Percentiles rank a stretch among this genome's conserved stretches.
Conservation (phyloP, 1,140 invertebrate genomes). For the Hycleus cichorii region DNA sequence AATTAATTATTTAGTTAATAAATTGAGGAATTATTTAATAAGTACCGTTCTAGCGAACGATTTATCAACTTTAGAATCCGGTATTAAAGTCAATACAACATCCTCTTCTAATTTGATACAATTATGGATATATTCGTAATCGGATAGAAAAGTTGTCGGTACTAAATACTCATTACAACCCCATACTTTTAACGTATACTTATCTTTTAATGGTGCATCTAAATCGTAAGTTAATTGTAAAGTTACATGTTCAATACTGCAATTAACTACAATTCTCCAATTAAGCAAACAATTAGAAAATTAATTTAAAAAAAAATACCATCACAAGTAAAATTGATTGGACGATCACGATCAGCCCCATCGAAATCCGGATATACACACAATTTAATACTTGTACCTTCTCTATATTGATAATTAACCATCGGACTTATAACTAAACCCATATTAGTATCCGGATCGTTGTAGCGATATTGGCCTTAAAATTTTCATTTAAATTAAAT, state of each 20-base stretch:
- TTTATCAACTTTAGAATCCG: slow-evolving; percentile 54
- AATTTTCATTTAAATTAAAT: too few species aligned
- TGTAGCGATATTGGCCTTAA: slow-evolving; percentile 56
- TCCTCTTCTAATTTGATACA: slow-evolving; percentile 91
- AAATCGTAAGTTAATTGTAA: slow-evolving; percentile 77
- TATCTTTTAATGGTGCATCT: slow-evolving; percentile 45
- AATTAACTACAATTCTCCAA: slow-evolving; percentile 76
- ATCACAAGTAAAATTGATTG: slow-evolving; percentile 81
- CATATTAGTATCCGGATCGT: slow-evolving; percentile 65
- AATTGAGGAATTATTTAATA: not conserved
- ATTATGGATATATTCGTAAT: slow-evolving; percentile 90
- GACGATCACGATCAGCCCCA: slow-evolving; percentile 46
- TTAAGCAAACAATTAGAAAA: slow-evolving; percentile 57
- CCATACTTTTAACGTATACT: slow-evolving; percentile 61
- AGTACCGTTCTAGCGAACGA: slow-evolving; percentile 64
- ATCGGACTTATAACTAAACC: slow-evolving; percentile 76
- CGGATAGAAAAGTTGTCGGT: slow-evolving; percentile 59
- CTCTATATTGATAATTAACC: slow-evolving; percentile 66
- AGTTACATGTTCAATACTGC: slow-evolving; percentile 80
- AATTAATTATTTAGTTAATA: slow-evolving; percentile 4
- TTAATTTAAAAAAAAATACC: slow-evolving; percentile 46
- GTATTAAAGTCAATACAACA: slow-evolving; percentile 68
- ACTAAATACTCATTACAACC: slow-evolving; percentile 75
- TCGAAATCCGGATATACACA: slow-evolving; percentile 63
- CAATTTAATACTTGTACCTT: slow-evolving; percentile 78